Percentiles rank a stretch among this genome's conserved stretches.
These are phyloP conservation scores for Denticeps clupeoides DNA, from an alignment of 2,797 vertebrate species.

Conservation along the genomic window DNA sequence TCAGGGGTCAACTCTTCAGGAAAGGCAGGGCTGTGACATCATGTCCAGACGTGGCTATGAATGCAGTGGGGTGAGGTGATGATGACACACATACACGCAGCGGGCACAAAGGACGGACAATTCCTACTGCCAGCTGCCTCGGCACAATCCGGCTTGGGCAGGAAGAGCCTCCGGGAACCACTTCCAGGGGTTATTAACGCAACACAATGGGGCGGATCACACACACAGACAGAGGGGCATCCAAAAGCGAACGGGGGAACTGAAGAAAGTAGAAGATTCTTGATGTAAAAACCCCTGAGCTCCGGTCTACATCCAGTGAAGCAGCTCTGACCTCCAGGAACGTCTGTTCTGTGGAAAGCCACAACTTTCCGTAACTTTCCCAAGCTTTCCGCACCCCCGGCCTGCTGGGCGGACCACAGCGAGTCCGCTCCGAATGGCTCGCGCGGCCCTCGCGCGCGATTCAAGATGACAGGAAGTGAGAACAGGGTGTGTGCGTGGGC, in stretches of 20 bases:
- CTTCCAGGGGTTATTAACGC: slow-evolving; percentile 28
- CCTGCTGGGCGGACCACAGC: background rate
- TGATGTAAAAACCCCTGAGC: too few relatives aligned
- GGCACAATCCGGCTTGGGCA: slow-evolving; percentile 36
- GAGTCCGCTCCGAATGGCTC: too few relatives aligned
- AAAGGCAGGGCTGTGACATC: too few relatives aligned
- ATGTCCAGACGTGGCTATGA: background rate
- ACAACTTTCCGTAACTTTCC: background rate
- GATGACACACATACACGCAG: slow-evolving; percentile 18
- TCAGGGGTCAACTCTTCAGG: too few relatives aligned
- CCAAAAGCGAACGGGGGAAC: background rate
- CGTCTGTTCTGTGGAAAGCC: background rate
- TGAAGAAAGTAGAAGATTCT: background rate
- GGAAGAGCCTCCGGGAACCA: slow-evolving; percentile 26
- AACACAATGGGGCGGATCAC: slow-evolving; percentile 40
- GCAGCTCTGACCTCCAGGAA: background rate
- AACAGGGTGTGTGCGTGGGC: background rate
- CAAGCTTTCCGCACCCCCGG: too few relatives aligned
- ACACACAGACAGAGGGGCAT: background rate
- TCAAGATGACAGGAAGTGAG: background rate
- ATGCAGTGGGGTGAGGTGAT: slow-evolving; percentile 4
- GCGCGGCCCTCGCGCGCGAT: too few relatives aligned
- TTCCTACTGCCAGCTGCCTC: slow-evolving; percentile 20
- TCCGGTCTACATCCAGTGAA: background rate
- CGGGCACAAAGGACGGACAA: slow-evolving; percentile 22